These are phyloP conservation scores for Notospermus geniculatus DNA, from an alignment of 1,140 invertebrate genomes.

Conservation along the genomic window DNA sequence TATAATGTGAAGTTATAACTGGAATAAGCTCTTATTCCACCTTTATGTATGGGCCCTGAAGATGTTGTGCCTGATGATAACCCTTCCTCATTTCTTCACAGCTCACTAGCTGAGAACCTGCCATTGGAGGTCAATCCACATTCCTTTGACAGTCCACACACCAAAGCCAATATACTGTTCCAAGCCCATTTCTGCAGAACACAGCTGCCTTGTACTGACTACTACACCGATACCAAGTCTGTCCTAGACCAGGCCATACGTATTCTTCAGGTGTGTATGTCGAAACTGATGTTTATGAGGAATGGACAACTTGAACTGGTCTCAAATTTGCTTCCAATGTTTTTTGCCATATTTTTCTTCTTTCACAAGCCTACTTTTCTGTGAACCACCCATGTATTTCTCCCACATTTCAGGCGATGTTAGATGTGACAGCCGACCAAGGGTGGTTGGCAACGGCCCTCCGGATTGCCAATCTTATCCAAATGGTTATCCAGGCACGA, in stretches of 20 bases:
- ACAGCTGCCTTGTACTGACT: constrained; percentile 85
- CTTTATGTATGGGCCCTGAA: background rate
- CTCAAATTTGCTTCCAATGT: no score
- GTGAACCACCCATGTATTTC: constrained; percentile 1
- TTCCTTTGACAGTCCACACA: constrained; percentile 83
- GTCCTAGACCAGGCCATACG: constrained; percentile 94
- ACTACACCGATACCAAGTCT: constrained; percentile 93
- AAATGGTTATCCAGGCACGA: constrained; percentile 89
- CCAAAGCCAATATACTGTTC: constrained; percentile 89
- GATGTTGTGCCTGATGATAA: background rate
- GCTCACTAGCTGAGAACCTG: constrained; percentile 77
- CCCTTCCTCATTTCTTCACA: constrained; percentile 54
- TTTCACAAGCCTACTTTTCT: no score
- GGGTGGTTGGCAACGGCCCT: constrained; percentile 84
- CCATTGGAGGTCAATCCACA: constrained; percentile 71
- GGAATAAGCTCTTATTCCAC: no score
- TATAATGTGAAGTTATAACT: no score
- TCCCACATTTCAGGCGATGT: constrained; percentile 75
- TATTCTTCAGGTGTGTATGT: constrained; percentile 79
- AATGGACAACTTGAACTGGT: no score
- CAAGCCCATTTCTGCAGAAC: constrained; percentile 88
- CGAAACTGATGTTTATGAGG: no score
- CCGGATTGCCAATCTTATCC: constrained; percentile 64
- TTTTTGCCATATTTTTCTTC: no score
- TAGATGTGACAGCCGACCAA: constrained; percentile 85